Percentiles rank a stretch among this genome's conserved stretches.
These are phyloP conservation scores for Aeoliscus strigatus DNA, from an alignment of 2,797 vertebrate genomes.

Conservation along the genomic window DNA sequence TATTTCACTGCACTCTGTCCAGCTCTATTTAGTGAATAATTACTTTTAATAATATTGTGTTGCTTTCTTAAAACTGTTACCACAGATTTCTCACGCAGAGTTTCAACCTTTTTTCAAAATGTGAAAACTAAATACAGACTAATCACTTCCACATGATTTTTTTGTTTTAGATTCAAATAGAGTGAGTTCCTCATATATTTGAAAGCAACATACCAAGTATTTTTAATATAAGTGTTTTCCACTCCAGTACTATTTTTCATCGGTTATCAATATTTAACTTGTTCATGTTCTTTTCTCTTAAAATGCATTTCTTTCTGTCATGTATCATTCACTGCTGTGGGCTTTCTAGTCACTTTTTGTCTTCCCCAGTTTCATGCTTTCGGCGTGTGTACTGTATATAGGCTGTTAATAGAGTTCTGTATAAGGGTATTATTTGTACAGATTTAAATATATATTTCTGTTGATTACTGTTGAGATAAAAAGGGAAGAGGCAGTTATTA, in stretches of 20 bases:
- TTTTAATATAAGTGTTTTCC: slow-evolving; percentile 46
- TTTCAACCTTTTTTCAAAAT: slow-evolving; percentile 1
- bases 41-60: slow-evolving; percentile 19
- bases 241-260: slow-evolving; percentile 46
- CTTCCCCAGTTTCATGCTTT: slow-evolving; percentile 1
- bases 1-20: slow-evolving; percentile 8
- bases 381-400: slow-evolving; percentile 36
- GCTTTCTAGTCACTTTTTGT: slow-evolving; percentile 4
- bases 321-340: slow-evolving; percentile 20
- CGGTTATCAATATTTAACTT: slow-evolving; percentile 48
- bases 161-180: slow-evolving; percentile 6
- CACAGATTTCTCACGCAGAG: neutral
- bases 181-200: slow-evolving; percentile 12
- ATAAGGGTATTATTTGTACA: slow-evolving; percentile 44
- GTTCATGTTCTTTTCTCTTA: slow-evolving; percentile 11
- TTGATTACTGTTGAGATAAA: slow-evolving; percentile 39
- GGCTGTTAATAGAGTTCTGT: slow-evolving; percentile 38
- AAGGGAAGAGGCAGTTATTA: slow-evolving; percentile 41
- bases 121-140: neutral
- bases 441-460: slow-evolving; percentile 36
- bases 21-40: slow-evolving; percentile 14
- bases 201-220: slow-evolving; percentile 17
- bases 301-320: slow-evolving; percentile 12
- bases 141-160: slow-evolving; percentile 22
- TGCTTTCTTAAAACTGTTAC: slow-evolving; percentile 4